These are phyloP conservation scores for Neodontobutis hainanensis DNA, from an alignment of 2,113 vertebrate genomes.

Conservation along the genomic window DNA sequence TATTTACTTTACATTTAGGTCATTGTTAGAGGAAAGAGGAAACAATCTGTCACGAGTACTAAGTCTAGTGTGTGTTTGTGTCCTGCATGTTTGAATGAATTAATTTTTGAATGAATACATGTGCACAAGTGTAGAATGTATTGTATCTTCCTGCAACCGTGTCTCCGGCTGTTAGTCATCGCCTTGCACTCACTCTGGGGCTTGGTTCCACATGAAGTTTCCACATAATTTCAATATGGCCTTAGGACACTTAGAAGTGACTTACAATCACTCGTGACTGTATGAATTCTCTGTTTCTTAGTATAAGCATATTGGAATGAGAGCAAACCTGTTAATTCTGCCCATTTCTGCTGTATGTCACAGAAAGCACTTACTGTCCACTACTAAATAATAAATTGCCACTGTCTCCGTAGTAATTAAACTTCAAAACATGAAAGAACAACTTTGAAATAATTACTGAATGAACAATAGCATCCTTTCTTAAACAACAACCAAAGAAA, in stretches of 20 bases:
- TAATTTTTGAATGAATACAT: too few relatives aligned
- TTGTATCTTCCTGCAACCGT: not conserved
- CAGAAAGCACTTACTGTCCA: slow-evolving; percentile 48
- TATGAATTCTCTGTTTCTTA: not conserved
- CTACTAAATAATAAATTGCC: slow-evolving; percentile 51
- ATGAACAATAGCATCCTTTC: slow-evolving; percentile 14
- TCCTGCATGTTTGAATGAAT: slow-evolving; percentile 5
- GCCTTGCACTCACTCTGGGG: slow-evolving; percentile 1
- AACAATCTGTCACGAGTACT: slow-evolving; percentile 12
- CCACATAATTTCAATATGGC: slow-evolving; percentile 1
- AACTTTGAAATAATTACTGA: slow-evolving; percentile 32
- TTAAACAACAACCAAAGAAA: not conserved
- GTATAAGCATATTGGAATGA: not conserved
- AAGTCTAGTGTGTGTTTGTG: slow-evolving; percentile 25
- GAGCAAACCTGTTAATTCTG: not conserved
- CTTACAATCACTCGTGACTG: not conserved
- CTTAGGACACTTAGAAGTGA: not conserved
- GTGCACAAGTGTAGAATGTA: not conserved
- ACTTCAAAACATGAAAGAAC: slow-evolving; percentile 13
- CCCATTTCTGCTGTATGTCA: not conserved
- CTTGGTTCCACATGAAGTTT: slow-evolving; percentile 8
- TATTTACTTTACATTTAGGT: slow-evolving; percentile 37
- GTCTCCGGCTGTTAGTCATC: slow-evolving; percentile 4
- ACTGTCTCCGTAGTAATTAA: slow-evolving; percentile 54
- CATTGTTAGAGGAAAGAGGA: slow-evolving; percentile 27